A percentile compares a stretch with the other conserved stretches of the same genome.
Conservation (phyloP, 2,888 invertebrate species). For the Dynastes hyllus region DNA sequence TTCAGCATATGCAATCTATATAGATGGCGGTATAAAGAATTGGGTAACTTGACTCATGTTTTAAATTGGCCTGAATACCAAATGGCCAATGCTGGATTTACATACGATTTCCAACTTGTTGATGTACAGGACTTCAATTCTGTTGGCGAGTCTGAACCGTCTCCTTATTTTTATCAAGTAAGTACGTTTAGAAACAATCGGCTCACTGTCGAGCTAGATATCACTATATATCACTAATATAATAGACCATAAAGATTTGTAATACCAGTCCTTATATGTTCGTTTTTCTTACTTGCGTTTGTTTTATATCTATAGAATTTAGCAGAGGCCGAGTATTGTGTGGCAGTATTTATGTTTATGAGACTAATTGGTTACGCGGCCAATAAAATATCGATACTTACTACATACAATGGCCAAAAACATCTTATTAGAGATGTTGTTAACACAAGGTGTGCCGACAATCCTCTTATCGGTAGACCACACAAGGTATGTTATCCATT, state of each 20-base stretch:
- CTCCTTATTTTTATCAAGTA: conserved; percentile 98
- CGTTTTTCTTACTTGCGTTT: not conserved
- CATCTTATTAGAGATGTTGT: conserved; percentile 97
- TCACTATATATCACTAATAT: not conserved
- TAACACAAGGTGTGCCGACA: conserved; percentile 92
- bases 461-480: conserved; percentile 95
- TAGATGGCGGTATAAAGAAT: conserved; percentile 96
- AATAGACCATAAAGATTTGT: too few species aligned
- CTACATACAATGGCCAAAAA: conserved; percentile 99
- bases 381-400: conserved; percentile 96
- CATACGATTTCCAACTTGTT: conserved; percentile 94
- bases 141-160: conserved; percentile 97
- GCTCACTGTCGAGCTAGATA: not conserved
- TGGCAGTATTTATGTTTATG: conserved; percentile 99
- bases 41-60: conserved; percentile 96
- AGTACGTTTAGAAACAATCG: conserved; percentile 18
- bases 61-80: conserved; percentile 88
- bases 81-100: conserved; percentile 93
- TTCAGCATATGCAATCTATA: conserved; percentile 92
- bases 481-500: conserved; percentile 79
- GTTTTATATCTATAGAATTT: conserved; percentile 77
- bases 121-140: conserved; percentile 98
- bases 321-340: conserved; percentile 95
- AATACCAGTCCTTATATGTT: not conserved
- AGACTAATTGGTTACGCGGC: conserved; percentile 96